These are phyloP conservation scores for Drosophila biarmipes DNA, from an alignment of 1,140 invertebrate species.

Conservation along the genomic window DNA sequence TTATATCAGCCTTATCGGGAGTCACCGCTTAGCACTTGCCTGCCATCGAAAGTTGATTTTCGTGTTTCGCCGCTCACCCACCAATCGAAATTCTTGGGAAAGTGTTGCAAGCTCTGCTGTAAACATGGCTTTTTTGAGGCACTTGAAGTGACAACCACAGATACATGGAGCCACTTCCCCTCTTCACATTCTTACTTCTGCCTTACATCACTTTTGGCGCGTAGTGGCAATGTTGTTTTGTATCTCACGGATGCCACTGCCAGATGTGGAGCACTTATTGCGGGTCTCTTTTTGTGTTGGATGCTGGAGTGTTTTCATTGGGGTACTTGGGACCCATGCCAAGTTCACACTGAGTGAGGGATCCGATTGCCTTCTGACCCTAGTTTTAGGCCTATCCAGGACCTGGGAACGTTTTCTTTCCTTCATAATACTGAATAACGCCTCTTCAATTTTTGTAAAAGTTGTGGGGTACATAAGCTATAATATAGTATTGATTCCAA, in stretches of 20 bases:
- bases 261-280: conserved; percentile 47
- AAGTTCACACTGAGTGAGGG: conserved; percentile 39
- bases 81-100: conserved; percentile 62
- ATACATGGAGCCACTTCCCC: conserved; percentile 13
- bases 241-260: conserved; percentile 48
- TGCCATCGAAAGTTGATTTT: conserved; percentile 76
- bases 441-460: too few relatives aligned
- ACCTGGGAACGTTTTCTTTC: not conserved
- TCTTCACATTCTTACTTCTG: conserved; percentile 44
- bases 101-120: conserved; percentile 68
- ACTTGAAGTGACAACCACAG: conserved; percentile 73
- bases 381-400: not conserved
- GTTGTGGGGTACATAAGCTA: too few relatives aligned
- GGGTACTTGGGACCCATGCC: conserved; percentile 16
- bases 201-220: conserved; percentile 52
- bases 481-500: not conserved
- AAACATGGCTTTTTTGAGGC: conserved; percentile 32
- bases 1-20: conserved; percentile 43
- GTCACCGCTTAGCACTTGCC: conserved; percentile 39
- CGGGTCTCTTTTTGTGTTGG: conserved; percentile 9
- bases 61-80: conserved; percentile 46
- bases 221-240: conserved; percentile 57
- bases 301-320: conserved; percentile 5
- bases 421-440: not conserved
- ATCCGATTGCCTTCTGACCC: conserved; percentile 45